Percentiles rank a stretch among this genome's conserved stretches.
phyloP scores from a whole-genome alignment of 2,797 vertebrate species.

The Pyrocephalus nanus region DNA sequence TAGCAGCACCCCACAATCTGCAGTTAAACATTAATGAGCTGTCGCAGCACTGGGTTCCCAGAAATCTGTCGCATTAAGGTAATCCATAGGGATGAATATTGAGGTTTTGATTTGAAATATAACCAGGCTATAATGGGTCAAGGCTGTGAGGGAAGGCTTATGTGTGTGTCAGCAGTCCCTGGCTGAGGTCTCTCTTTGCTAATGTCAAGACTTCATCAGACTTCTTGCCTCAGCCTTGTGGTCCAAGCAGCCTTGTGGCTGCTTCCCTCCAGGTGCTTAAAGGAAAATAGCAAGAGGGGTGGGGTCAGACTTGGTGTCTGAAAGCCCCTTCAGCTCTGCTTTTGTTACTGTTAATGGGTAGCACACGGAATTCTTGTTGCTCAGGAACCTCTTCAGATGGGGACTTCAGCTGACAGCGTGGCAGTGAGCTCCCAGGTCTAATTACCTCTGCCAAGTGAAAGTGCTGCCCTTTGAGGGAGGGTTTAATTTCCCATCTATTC shows the following conservation, averaged over 20 bases:
- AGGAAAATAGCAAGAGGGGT: background rate
- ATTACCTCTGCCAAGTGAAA: background rate
- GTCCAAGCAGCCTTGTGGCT: background rate
- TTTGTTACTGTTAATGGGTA: background rate
- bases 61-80: background rate
- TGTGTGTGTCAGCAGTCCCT: background rate
- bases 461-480: background rate
- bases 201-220: background rate
- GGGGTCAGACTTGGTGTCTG: background rate
- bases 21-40: constrained; percentile 31
- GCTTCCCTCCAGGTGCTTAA: background rate
- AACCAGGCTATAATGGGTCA: fast-evolving
- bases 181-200: background rate
- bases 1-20: background rate
- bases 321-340: background rate
- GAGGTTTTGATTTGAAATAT: background rate
- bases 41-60: background rate
- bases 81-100: background rate
- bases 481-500: background rate
- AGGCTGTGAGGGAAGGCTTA: background rate
- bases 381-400: background rate
- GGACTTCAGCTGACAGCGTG: background rate
- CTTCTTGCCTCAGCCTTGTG: background rate
- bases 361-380: background rate
- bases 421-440: background rate